These are phyloP conservation scores for Menidia beryllina DNA, from an alignment of 2,113 vertebrate genomes.

Conservation along the genomic window DNA sequence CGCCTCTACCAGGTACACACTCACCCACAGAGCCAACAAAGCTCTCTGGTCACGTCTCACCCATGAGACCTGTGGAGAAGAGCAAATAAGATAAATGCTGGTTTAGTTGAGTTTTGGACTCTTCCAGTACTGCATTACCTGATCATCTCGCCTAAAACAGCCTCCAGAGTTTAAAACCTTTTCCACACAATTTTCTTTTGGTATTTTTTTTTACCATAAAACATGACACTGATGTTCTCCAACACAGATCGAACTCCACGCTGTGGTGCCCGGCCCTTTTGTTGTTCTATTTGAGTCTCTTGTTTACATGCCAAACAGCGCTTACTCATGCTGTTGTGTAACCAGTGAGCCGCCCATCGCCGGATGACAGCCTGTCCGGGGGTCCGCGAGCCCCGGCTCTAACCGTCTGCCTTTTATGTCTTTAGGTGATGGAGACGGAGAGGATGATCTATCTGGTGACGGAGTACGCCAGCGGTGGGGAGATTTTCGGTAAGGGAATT, in stretches of 20 bases:
- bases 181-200: no score
- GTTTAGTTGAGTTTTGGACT: constrained; percentile 3
- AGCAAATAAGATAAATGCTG: constrained; percentile 11
- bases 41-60: constrained; percentile 19
- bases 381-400: constrained; percentile 13
- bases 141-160: not conserved
- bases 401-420: constrained; percentile 34
- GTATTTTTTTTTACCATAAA: not conserved
- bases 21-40: constrained; percentile 37
- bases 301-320: constrained; percentile 38
- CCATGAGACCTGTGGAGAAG: constrained; percentile 7
- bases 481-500: constrained; percentile 94
- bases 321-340: constrained; percentile 60
- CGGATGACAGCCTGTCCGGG: constrained; percentile 61
- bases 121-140: not conserved
- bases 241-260: not conserved
- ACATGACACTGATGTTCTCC: not conserved
- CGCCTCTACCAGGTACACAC: constrained; percentile 92
- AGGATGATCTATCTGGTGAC: constrained; percentile 99
- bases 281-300: constrained; percentile 34
- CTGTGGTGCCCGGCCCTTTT: constrained; percentile 19
- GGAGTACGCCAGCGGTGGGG: constrained; percentile 98
- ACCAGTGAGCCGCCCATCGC: constrained; percentile 36
- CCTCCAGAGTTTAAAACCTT: no score
- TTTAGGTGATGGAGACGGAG: constrained; percentile 98